Base-by-base conservation (phyloP, 2,888 invertebrate genomes). In the Allolobophora icterica region DNA sequence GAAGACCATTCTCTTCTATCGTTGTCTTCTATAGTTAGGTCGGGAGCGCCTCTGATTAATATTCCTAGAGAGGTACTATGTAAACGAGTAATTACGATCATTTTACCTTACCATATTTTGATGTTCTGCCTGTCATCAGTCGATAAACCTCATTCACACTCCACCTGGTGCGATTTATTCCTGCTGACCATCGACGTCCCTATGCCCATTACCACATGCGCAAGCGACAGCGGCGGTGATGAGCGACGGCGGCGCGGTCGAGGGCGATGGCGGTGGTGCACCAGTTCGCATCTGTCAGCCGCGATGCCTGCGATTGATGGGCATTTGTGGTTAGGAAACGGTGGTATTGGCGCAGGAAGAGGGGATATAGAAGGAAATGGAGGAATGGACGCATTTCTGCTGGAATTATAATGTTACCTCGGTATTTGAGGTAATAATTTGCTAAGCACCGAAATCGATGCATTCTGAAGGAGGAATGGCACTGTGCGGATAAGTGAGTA, bases 401-500 rank as follows among this genome's bases (percentile, higher is more conserved):
- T 71, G 8, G n/a, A 71, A 71, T 71, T 71, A 71, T 71, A 71
- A 71, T 71, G 71, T 11, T 71, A 71, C 71, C n/a, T n/a, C n/a
- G 71, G n/a, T 71, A n/a, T 71, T n/a, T 30, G 58, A 30, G 24
- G 58, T 30, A 58, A 30, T 58, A 17, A 71, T 71, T n/a, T 71
- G 30, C 71, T 71, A 71, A 71, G n/a, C 30, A 30, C 30, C n/a
- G 71, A 71, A n/a, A 71, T 71, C 71, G 71, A 71, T 71, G 71
- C 71, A 71, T n/a, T 71, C 71, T 71, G n/a, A n/a, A 71, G 71
- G n/a, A n/a, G 71, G 71, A n/a, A n/a, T n/a, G 71, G 71, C 71
- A 30, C 71, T 71, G 71, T 71, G 52, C 21, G 8, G 71, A 71
- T 71, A n/a, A 71, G 71, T 71, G 71, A 71, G 71, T 30, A 71